Conservation (phyloP, 37 sponge, comb jelly and placozoan genomes). For the Halichondria panicea region DNA sequence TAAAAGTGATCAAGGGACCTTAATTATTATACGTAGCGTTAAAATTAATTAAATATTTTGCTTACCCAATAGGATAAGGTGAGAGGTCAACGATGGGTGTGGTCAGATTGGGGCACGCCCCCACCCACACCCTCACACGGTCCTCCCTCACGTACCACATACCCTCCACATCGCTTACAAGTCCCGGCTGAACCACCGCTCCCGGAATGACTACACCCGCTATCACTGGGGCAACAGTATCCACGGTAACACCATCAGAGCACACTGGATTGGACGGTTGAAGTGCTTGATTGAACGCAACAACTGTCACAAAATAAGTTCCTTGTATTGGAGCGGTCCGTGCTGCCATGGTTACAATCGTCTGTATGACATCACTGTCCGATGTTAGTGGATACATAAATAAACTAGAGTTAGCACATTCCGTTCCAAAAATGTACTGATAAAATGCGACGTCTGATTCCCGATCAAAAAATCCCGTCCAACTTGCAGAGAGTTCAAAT, state of each 20-base stretch:
- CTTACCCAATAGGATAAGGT: slow-evolving; percentile 31
- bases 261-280: slow-evolving; percentile 61
- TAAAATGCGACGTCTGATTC: slow-evolving; percentile 69
- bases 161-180: background rate
- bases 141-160: slow-evolving; percentile 46
- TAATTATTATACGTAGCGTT: no score
- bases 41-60: background rate
- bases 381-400: slow-evolving; percentile 42
- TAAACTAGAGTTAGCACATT: slow-evolving; percentile 24
- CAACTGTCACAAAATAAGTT: slow-evolving; percentile 64
- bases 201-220: slow-evolving; percentile 33
- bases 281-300: slow-evolving; percentile 66
- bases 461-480: slow-evolving; percentile 84
- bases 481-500: slow-evolving; percentile 24
- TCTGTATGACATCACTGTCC: slow-evolving; percentile 14
- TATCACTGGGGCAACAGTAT: slow-evolving; percentile 51
- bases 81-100: slow-evolving; percentile 3
- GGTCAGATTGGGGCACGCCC: background rate
- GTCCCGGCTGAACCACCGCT: slow-evolving; percentile 25
- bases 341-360: slow-evolving; percentile 27
- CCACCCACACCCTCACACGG: slow-evolving; percentile 20
- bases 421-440: slow-evolving; percentile 41
- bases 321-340: slow-evolving; percentile 57
- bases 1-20: no score
- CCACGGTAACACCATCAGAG: slow-evolving; percentile 80